These are phyloP conservation scores for Tipula helvola DNA, from an alignment of 2,888 invertebrate genomes.

Conservation along the genomic window DNA sequence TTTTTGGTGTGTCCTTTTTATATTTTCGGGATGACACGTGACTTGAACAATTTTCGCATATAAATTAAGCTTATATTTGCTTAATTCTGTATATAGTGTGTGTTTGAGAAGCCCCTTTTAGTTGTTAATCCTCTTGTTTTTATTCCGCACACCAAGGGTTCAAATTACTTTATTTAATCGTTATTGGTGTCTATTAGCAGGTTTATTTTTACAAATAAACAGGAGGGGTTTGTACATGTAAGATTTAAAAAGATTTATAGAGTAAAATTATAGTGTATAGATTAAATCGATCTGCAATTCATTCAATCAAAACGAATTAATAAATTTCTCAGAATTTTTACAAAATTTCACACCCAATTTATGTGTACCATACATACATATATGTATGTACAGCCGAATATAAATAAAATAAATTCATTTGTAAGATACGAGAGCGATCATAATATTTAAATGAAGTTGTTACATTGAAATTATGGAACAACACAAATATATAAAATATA, in stretches of 20 bases:
- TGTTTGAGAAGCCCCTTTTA: background rate
- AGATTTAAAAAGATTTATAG: background rate
- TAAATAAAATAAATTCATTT: background rate
- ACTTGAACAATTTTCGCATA: constrained; percentile 4
- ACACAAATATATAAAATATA: background rate
- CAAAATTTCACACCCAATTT: background rate
- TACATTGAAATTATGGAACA: background rate
- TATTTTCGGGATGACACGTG: background rate
- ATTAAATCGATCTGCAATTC: background rate
- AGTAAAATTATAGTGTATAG: background rate
- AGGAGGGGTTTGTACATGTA: background rate
- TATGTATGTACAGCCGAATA: too few relatives aligned
- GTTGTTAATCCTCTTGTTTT: background rate
- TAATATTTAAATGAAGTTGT: background rate
- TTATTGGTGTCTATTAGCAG: constrained; percentile 4
- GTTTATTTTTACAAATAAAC: background rate
- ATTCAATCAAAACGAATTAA: background rate
- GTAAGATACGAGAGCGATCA: background rate
- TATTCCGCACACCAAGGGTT: background rate
- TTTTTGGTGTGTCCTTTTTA: background rate
- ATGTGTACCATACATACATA: background rate
- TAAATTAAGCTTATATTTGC: background rate
- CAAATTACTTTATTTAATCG: constrained; percentile 4
- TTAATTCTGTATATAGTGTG: background rate
- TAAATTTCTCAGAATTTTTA: background rate